Evolutionary conservation across 2,113 vertebrate genomes (phyloP), one percentile per base, ranked within the genome.

Genomic region (Caranx ignobilis): DNA sequence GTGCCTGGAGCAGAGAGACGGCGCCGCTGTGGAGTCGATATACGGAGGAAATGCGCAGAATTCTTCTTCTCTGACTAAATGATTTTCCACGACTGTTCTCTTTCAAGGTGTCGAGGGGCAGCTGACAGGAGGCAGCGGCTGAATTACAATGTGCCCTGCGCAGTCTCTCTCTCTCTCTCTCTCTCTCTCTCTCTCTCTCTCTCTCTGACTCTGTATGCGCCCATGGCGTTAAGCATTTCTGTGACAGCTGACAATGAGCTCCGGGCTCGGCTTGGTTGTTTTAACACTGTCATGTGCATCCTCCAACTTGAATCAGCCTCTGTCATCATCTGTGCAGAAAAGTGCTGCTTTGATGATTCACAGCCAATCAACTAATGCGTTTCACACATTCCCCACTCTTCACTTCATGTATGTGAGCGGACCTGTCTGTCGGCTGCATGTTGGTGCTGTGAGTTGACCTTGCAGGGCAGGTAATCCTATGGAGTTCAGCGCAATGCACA

Each of bases 71-170:
- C 6, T 64, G 34, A n/a, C 34, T 31, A 81, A 81, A 76, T 86
- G 70, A 79, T 87, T 80, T 81, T 84, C 56, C 47, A 7, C 47
- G 12, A 71, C 62, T 77, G 74, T 77, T 79, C 71, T 76, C 72
- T 45, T 63, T 73, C 75, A 89, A 87, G 85, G 83, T 90, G 84
- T 85, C 47, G 68, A 32, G 65, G 65, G 77, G 72, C 82, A 88
- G 88, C 84, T 87, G 89, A 59, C 81, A 76, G 68, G 87, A 90
- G 89, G 86, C 90, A 82, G 9, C 67, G 63, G 78, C 70, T 82
- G 90, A 88, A 91, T 93, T 77, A 89, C 88, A 92, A 92, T 89
- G 66, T 55, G 50, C 75, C 59, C 70, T 56, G 60, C 60, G 54
- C 85, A 67, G 57, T 63, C 78, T 26, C n/a, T 7, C 31, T 9